Evolutionary conservation across 2,113 vertebrate genomes (phyloP), one percentile per base, ranked within the genome.

Genomic region (Mola mola): DNA sequence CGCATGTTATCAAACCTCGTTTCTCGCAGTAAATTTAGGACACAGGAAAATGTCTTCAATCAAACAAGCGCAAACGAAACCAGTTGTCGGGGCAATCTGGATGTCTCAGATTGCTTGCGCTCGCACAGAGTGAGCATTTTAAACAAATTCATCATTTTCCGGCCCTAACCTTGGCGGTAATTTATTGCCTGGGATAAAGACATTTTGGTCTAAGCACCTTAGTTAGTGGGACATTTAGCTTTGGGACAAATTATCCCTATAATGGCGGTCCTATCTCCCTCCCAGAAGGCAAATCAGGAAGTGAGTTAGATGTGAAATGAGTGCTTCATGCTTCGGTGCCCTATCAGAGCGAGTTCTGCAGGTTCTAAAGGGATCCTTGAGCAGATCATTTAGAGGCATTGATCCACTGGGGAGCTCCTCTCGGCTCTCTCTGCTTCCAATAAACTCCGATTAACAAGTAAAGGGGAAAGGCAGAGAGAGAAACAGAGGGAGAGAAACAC

Each of bases 351-450:
- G 24, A 66, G 74, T 81, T 84, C 81, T 60, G 76, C 82, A 65
- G 84, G 80, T 81, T 85, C 83, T 86, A 86, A 87, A 86, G 62
- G 80, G 83, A 87, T 82, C 87, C 78, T 75, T 73, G 74, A 83
- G 41, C 85, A 81, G 85, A 90, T 90, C 87, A 88, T 88, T 90
- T 88, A 84, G 82, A 89, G 72, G 78, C 87, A 90, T 90, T 87
- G 88, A 90, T 90, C 87, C 88, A 85, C 87, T 21, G 21, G 88
- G 88, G 88, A 89, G 84, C 81, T 80, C 65, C 79, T 75, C 76
- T 72, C 66, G 33, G 82, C 74, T 69, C 79, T 75, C 80, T 72
- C 69, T 66, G 82, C 83, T 81, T 75, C 85, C 81, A 88, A 89
- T 89, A 87, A 87, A 68, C 72, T 81, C 80, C 79, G 75, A 90